Evolutionary conservation across 37 sponge, comb jelly and placozoan species (phyloP).

Genomic region (Aphrocallistes beatrix): DNA sequence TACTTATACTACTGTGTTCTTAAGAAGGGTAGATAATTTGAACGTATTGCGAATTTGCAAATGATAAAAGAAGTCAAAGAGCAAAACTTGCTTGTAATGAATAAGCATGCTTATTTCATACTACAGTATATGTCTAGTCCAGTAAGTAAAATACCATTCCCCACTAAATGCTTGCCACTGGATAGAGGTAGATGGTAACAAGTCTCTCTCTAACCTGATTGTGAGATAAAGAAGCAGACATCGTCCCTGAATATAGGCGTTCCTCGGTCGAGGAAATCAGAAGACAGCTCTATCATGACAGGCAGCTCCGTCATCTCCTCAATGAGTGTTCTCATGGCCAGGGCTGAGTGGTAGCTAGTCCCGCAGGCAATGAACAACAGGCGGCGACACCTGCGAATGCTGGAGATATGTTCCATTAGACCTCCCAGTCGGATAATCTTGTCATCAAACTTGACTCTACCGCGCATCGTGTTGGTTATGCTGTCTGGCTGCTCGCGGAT

Average conservation of each 20-base stretch:
- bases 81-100: no score
- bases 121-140: no score
- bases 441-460: slow-evolving; percentile 60
- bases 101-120: no score
- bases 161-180: no score
- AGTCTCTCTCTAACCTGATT: slow-evolving; percentile 80
- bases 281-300: slow-evolving; percentile 87
- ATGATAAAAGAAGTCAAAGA: no score
- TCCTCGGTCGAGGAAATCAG: slow-evolving; percentile 90
- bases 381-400: slow-evolving; percentile 72
- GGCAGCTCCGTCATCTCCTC: slow-evolving; percentile 97
- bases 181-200: no score
- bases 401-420: slow-evolving; percentile 56
- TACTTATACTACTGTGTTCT: no score
- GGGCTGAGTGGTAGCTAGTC: slow-evolving; percentile 88
- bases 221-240: slow-evolving; percentile 87
- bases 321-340: slow-evolving; percentile 74
- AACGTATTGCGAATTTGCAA: no score
- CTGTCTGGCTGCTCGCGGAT: slow-evolving; percentile 98
- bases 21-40: no score
- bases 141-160: no score
- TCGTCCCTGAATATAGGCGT: slow-evolving; percentile 98
- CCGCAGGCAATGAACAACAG: slow-evolving; percentile 94
- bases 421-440: slow-evolving; percentile 78
- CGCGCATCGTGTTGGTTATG: slow-evolving; percentile 93